These are phyloP conservation scores for Piscicola geometra DNA, from an alignment of 2,888 invertebrate genomes.

Conservation along the genomic window DNA sequence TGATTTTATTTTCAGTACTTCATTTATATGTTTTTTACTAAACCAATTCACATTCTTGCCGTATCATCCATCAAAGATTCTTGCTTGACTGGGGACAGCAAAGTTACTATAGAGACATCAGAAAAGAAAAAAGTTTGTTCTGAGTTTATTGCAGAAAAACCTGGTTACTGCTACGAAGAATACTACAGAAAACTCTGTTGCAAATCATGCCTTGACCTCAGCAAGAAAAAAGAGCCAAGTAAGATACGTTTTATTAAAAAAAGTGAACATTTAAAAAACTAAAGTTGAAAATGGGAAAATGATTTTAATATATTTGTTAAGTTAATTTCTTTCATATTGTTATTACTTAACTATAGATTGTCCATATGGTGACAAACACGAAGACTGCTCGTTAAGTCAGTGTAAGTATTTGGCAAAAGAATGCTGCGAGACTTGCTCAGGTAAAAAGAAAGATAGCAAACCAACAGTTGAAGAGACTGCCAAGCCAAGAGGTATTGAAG, in stretches of 20 bases:
- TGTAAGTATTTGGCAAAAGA: background rate
- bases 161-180: background rate
- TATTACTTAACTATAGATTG: background rate
- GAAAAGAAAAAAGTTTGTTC: background rate
- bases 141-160: background rate
- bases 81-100: background rate
- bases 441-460: background rate
- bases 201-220: background rate
- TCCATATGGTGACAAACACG: background rate
- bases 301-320: too few relatives aligned
- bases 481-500: background rate
- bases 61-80: too few relatives aligned
- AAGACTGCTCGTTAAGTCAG: background rate
- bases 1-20: too few relatives aligned
- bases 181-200: background rate
- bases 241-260: background rate
- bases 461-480: background rate
- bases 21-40: too few relatives aligned
- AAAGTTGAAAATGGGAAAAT: too few relatives aligned
- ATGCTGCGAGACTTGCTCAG: background rate
- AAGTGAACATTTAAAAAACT: too few relatives aligned
- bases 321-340: too few relatives aligned
- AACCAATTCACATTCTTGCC: too few relatives aligned
- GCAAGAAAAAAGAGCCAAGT: background rate
- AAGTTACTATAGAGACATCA: background rate